A percentile compares a stretch with the other conserved stretches of the same genome.
These are phyloP conservation scores for Orientallactaga sibirica DNA, from an alignment of 2,797 vertebrate genomes.

Conservation along the genomic window DNA sequence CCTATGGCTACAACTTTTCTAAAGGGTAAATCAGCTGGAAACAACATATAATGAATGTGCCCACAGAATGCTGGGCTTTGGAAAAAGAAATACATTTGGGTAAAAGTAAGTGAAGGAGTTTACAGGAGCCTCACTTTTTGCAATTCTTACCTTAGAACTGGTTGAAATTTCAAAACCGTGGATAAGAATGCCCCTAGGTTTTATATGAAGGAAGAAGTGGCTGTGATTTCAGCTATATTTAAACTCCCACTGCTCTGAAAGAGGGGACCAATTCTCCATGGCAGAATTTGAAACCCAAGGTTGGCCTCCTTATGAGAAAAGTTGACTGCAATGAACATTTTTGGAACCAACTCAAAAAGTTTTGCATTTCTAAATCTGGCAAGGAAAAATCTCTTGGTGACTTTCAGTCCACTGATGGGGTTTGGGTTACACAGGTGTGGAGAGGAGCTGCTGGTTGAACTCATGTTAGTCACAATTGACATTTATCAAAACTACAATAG, in stretches of 20 bases:
- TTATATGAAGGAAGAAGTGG: constrained; percentile 52
- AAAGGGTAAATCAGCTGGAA: constrained; percentile 73
- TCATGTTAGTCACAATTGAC: background rate
- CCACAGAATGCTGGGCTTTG: constrained; percentile 66
- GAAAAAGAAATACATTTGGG: constrained; percentile 59
- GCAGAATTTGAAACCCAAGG: constrained; percentile 67
- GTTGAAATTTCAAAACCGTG: constrained; percentile 67
- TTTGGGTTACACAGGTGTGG: too few relatives aligned
- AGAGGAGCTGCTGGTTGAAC: background rate
- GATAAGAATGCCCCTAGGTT: constrained; percentile 38
- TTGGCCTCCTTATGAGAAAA: constrained; percentile 45
- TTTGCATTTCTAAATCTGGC: constrained; percentile 59
- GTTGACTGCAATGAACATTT: constrained; percentile 55
- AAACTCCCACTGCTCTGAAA: constrained; percentile 39
- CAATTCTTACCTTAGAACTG: constrained; percentile 46
- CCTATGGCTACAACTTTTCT: constrained; percentile 67
- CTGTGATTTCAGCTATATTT: constrained; percentile 59
- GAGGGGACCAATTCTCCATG: background rate
- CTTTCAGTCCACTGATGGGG: background rate
- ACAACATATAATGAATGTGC: constrained; percentile 63
- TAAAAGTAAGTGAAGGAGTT: constrained; percentile 60
- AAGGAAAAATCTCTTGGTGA: constrained; percentile 50
- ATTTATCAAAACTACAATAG: background rate
- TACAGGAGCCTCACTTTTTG: constrained; percentile 22
- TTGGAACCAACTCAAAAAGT: constrained; percentile 62